phyloP scores from a whole-genome alignment of 2,113 vertebrate genomes.

The Chelonoidis abingdonii region DNA sequence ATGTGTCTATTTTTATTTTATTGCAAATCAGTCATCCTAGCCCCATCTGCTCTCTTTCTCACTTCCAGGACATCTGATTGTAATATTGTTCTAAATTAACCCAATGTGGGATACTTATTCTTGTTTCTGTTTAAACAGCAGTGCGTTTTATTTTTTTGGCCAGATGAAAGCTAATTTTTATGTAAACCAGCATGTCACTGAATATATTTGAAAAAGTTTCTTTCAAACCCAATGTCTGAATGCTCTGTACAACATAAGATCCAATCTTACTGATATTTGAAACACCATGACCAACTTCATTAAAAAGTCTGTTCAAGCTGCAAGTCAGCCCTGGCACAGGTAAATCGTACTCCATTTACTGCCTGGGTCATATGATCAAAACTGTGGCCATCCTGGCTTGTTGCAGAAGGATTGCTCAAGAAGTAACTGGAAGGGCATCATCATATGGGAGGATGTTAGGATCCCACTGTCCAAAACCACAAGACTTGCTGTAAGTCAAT shows the following conservation, averaged over 20 bases:
- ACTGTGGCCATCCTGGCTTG: constrained; percentile 35
- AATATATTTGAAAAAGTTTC: constrained; percentile 16
- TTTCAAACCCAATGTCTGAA: background rate
- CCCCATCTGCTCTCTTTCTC: constrained; percentile 63
- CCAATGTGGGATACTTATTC: constrained; percentile 62
- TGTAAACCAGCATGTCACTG: constrained; percentile 22
- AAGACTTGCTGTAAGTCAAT: constrained; percentile 35
- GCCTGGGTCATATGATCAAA: background rate
- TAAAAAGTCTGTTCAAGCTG: background rate
- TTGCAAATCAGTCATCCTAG: constrained; percentile 64
- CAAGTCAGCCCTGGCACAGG: constrained; percentile 16
- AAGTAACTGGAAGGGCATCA: constrained; percentile 35
- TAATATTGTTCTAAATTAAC: constrained; percentile 72
- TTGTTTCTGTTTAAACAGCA: constrained; percentile 65
- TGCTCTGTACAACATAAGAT: background rate
- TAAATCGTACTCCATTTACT: constrained; percentile 19
- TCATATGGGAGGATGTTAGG: background rate
- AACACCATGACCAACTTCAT: background rate
- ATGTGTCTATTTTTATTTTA: constrained; percentile 65
- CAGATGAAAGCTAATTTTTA: constrained; percentile 35
- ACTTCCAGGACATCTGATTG: constrained; percentile 74
- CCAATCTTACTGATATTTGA: background rate
- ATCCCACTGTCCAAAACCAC: constrained; percentile 26
- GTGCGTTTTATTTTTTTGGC: constrained; percentile 52
- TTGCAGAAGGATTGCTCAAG: constrained; percentile 34